Conservation (phyloP, 2,113 vertebrate genomes). For the Rhodinocichla rosea region DNA sequence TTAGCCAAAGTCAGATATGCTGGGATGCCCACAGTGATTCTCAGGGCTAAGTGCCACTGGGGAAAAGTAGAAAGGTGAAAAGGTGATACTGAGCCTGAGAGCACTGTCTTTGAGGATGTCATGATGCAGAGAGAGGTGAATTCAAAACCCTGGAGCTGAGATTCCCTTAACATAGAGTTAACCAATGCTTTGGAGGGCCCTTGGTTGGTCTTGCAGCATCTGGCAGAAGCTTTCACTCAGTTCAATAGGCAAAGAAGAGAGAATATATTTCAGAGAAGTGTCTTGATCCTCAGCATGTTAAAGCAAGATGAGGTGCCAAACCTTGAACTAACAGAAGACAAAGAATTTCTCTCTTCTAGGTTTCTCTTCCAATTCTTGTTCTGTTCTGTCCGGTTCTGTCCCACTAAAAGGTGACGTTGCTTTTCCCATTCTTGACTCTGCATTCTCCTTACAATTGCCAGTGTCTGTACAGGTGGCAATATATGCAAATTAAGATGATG, state of each 20-base stretch:
- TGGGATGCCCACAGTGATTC: neutral
- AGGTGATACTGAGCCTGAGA: neutral
- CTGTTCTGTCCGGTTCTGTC: neutral
- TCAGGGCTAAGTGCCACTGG: neutral
- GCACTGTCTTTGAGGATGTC: neutral
- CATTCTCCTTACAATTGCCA: rapidly evolving
- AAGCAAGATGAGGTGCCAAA: neutral
- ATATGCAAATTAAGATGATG: neutral
- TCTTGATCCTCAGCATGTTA: neutral
- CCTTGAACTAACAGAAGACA: neutral
- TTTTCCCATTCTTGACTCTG: neutral
- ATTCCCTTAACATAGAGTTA: neutral
- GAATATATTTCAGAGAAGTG: neutral
- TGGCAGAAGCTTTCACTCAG: neutral
- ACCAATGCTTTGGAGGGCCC: neutral
- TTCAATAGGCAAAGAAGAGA: neutral
- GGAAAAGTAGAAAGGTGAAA: neutral
- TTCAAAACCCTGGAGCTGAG: neutral
- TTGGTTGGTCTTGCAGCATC: neutral
- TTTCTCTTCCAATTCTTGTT: neutral
- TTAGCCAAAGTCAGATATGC: neutral
- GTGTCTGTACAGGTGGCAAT: neutral
- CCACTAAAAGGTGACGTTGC: neutral
- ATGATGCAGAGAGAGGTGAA: neutral
- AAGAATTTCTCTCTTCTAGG: neutral